A percentile compares a stretch with the other conserved stretches of the same genome.
These are phyloP conservation scores for Cyphomyrus discorhynchus DNA, from an alignment of 2,113 vertebrate genomes.

Conservation along the genomic window DNA sequence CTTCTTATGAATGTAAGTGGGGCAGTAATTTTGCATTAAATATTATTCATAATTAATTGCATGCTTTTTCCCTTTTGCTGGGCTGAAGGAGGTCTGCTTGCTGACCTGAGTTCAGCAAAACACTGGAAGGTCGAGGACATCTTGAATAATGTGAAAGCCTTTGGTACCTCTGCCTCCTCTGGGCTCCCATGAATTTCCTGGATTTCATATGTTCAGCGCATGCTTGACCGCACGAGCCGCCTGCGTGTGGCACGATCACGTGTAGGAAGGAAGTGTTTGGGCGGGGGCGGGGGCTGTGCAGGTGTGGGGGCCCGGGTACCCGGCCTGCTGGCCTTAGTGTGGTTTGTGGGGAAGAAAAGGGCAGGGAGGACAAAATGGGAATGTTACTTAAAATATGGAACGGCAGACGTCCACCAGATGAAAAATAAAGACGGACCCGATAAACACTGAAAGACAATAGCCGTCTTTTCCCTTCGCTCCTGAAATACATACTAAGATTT, in stretches of 20 bases:
- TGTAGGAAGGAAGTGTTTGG: not conserved
- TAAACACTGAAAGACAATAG: not conserved
- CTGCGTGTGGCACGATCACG: slow-evolving; percentile 27
- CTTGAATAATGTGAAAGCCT: not conserved
- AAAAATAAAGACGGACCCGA: not conserved
- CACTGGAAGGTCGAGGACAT: not conserved
- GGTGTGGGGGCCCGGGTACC: not conserved
- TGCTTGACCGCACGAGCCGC: not conserved
- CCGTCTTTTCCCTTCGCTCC: not conserved
- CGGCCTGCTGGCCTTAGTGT: not conserved
- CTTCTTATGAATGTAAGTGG: not conserved
- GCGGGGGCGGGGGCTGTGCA: not conserved
- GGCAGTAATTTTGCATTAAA: not conserved
- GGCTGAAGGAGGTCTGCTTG: not conserved
- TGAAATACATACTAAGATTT: not conserved
- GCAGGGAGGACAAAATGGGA: slow-evolving; percentile 19
- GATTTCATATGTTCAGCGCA: not conserved
- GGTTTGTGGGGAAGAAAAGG: slow-evolving; percentile 9
- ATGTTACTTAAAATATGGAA: slow-evolving; percentile 4
- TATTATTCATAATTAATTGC: not conserved
- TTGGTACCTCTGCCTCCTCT: not conserved
- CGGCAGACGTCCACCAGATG: not conserved
- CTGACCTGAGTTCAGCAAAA: not conserved
- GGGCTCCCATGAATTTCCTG: not conserved
- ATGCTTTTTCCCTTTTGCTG: not conserved